phyloP scores from a whole-genome alignment of 2,113 vertebrate genomes.

The Solenodon paradoxus region DNA sequence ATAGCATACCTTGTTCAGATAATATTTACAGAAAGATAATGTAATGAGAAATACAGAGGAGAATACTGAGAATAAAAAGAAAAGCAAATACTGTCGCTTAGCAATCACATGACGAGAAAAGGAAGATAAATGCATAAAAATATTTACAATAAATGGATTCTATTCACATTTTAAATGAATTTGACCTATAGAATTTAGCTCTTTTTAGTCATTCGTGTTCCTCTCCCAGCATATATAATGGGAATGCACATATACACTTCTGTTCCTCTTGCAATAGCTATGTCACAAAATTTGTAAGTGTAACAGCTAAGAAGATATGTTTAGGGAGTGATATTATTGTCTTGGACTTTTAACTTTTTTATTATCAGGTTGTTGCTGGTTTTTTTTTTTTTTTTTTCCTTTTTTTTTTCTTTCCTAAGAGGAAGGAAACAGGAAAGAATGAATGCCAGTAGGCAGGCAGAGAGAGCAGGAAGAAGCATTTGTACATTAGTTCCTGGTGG shows the following conservation, averaged over 20 bases:
- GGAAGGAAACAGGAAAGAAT: too few species aligned
- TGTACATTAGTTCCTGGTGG: too few species aligned
- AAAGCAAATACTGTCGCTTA: neutral
- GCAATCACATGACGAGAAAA: neutral
- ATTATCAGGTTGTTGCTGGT: neutral
- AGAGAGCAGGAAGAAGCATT: too few species aligned
- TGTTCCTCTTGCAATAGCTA: neutral
- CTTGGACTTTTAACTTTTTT: neutral
- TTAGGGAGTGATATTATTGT: neutral
- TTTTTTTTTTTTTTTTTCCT: too few species aligned
- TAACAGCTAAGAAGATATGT: neutral
- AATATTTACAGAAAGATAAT: neutral
- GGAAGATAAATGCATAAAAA: rapidly evolving
- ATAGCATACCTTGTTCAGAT: neutral
- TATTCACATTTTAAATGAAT: neutral
- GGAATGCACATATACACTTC: neutral
- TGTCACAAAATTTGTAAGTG: neutral
- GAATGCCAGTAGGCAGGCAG: too few species aligned
- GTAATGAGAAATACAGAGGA: neutral
- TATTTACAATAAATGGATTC: neutral
- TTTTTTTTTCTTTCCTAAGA: too few species aligned
- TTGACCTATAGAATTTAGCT: neutral
- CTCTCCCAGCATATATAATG: too few species aligned
- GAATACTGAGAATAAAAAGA: neutral
- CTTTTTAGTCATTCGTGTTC: neutral